phyloP scores from a whole-genome alignment of 1,140 invertebrate genomes.

The Drosophila pandora region DNA sequence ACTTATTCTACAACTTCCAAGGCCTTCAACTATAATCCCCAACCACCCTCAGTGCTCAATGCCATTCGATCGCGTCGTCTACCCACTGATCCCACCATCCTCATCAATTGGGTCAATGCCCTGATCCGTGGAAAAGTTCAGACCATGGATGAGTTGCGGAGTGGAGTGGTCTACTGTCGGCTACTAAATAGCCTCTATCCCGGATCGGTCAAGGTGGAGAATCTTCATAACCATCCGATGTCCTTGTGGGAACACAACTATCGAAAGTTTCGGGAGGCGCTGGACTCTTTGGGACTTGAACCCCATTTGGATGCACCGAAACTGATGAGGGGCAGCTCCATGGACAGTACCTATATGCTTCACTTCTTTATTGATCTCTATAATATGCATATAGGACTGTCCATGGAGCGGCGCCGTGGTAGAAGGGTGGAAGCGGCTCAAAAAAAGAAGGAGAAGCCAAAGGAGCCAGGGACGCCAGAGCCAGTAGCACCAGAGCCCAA shows the following conservation, averaged over 20 bases:
- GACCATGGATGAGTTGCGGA: not conserved
- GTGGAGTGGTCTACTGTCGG: not conserved
- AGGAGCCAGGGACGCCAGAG: not conserved
- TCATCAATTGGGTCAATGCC: conserved; percentile 7
- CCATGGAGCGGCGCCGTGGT: not conserved
- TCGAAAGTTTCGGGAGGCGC: not conserved
- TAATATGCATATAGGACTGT: not conserved
- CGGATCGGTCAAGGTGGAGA: not conserved
- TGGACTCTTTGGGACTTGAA: not conserved
- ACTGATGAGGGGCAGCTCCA: not conserved
- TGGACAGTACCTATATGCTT: not conserved
- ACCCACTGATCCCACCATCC: not conserved
- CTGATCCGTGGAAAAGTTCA: not conserved
- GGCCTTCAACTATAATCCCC: too few species aligned
- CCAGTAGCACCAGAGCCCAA: not conserved
- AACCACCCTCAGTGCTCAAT: not conserved
- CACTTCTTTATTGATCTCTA: not conserved
- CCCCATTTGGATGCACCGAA: not conserved
- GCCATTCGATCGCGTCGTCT: not conserved
- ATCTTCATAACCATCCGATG: not conserved
- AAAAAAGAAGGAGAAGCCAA: not conserved
- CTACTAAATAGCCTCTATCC: not conserved
- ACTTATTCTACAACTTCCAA: not conserved
- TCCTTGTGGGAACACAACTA: not conserved
- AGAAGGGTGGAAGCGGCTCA: not conserved